phyloP scores from a whole-genome alignment of 2,797 vertebrate species.

The Chrosomus eos region DNA sequence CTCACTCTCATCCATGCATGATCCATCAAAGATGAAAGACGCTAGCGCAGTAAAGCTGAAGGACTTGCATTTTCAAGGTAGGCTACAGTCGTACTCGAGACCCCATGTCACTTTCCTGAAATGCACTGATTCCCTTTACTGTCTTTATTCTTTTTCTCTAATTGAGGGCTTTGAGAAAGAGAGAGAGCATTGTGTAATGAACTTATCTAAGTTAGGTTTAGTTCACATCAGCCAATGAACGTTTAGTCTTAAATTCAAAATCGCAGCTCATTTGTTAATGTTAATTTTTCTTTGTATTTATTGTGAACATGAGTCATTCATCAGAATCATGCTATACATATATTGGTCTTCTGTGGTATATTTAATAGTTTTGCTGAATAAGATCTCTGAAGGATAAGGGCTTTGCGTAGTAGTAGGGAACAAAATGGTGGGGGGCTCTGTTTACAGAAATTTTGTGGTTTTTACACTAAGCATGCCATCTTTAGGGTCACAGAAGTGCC shows the following conservation, averaged over 20 bases:
- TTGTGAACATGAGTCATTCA: not conserved
- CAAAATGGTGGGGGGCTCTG: constrained; percentile 26
- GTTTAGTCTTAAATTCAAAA: not conserved
- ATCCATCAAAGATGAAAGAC: constrained; percentile 33
- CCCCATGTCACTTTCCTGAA: constrained; percentile 29
- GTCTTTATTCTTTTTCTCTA: constrained; percentile 10
- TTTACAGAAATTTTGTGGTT: constrained; percentile 46
- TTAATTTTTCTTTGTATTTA: not conserved
- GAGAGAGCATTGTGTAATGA: constrained; percentile 30
- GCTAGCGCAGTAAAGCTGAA: constrained; percentile 28
- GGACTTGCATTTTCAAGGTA: constrained; percentile 39
- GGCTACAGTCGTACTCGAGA: constrained; percentile 30
- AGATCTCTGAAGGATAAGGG: constrained; percentile 34
- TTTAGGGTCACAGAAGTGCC: constrained; percentile 54
- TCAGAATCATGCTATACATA: not conserved
- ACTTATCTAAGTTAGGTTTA: not conserved
- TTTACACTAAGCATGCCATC: constrained; percentile 18
- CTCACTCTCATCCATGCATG: constrained; percentile 34
- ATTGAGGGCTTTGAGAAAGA: constrained; percentile 19
- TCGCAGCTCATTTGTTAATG: not conserved
- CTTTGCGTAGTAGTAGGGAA: not conserved
- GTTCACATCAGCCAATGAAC: not conserved
- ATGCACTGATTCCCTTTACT: constrained; percentile 43
- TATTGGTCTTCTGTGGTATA: not conserved
- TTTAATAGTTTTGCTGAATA: not conserved